Conservation (phyloP, 1,140 invertebrate genomes). For the Drosophila lini region DNA sequence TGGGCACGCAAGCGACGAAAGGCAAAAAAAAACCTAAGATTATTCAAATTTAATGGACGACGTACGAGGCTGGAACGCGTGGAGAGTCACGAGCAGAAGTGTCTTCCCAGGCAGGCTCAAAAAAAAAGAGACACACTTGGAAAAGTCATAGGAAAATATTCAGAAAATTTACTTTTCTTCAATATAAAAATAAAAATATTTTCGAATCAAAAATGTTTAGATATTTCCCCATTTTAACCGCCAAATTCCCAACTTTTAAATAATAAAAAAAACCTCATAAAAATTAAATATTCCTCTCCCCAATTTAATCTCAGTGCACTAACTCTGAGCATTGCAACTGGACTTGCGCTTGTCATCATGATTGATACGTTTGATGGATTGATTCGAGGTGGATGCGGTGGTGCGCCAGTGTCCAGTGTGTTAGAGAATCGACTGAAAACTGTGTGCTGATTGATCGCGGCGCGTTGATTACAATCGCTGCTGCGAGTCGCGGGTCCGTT, state of each 20-base stretch:
- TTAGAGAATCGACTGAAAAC: slow-evolving; percentile 56
- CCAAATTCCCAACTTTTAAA: no score
- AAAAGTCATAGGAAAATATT: slow-evolving; percentile 2
- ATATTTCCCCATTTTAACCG: neutral
- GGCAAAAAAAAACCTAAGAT: slow-evolving; percentile 65
- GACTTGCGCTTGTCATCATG: slow-evolving; percentile 76
- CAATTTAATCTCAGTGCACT: slow-evolving; percentile 10
- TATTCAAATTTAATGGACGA: slow-evolving; percentile 82
- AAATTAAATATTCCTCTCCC: neutral
- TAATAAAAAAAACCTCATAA: neutral
- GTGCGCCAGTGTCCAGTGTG: slow-evolving; percentile 50
- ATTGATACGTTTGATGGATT: slow-evolving; percentile 84
- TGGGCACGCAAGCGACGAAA: slow-evolving; percentile 60
- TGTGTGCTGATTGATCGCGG: slow-evolving; percentile 72
- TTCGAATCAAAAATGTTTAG: neutral
- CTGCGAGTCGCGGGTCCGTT: slow-evolving; percentile 7
- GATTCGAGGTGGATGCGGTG: slow-evolving; percentile 68
- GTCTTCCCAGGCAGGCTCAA: slow-evolving; percentile 35
- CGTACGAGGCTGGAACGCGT: slow-evolving; percentile 54
- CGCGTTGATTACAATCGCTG: slow-evolving; percentile 78
- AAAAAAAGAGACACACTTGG: slow-evolving; percentile 35
- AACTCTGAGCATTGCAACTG: slow-evolving; percentile 11
- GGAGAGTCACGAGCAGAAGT: slow-evolving; percentile 62
- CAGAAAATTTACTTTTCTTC: neutral
- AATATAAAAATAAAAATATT: neutral